Evolutionary conservation across 2,113 vertebrate genomes (phyloP), one percentile per base, ranked within the genome.

Genomic region (Hylia prasina): DNA sequence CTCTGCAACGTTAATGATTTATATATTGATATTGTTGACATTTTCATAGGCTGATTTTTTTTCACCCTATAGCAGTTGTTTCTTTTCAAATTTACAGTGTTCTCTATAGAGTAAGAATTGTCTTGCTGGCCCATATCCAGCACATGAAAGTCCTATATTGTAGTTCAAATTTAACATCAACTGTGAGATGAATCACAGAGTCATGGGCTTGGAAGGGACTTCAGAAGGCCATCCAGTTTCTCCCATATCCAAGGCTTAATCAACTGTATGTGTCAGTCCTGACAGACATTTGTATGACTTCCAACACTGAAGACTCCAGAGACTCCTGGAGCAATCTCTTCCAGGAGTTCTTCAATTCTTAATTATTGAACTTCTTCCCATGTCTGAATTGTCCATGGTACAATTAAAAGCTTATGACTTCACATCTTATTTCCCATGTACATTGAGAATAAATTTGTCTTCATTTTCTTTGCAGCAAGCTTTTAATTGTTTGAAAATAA

Each of bases 131-230:
- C 17, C 25, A 14, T 53, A 47, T 33, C 68, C 93, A 89, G 60
- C 13, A 50, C 65, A 12, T 65, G 68, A 56, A 73, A 75, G 27
- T 68, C 37, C 48, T 78, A 6, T 40, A 23, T 40, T 87, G 37
- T 60, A 64, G 53, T 71, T 85, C 69, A 94, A 71, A 84, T 83
- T 47, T 91, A 80, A 89, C 39, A 64, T 83, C 60, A 87, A 16
- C 77, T 87, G 27, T 87, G 51, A 83, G 69, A 70, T 91, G 86
- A 92, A 79, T 93, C 87, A 86, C 35, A 69, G 19, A 92, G 86
- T 89, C 84, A 71, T 76, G 81, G 70, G 39, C 40, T 56, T 96
- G 92, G 64, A 95, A 89, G 56, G 44, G 73, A 53, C 84, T 87
- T 91, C 57, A 93, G 60, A 94, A 81, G 72, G 27, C 65, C 39